Evolutionary conservation across 2,797 vertebrate genomes (phyloP), one percentile per base, ranked within the genome.

Genomic region (Leptatherina wallacei): DNA sequence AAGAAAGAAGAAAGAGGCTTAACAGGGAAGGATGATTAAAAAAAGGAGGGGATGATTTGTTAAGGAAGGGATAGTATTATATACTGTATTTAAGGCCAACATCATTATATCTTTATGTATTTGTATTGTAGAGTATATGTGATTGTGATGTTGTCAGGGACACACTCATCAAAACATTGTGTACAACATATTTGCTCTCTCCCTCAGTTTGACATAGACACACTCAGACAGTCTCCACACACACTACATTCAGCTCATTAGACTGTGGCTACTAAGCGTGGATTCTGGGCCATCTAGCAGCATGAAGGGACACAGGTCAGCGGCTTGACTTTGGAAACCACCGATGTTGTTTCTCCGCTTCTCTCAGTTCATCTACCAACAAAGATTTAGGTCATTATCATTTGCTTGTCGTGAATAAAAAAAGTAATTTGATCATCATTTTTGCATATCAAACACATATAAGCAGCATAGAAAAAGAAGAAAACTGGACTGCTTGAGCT

Each of bases 321-420:
- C 27, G 73, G 61, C 79, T 85, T 82, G 84, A 88, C 89, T 83
- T 91, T 90, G 86, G 54, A 75, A 79, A 62, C 35, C 55, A 51
- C 47, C 32, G 73, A 73, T 14, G 66, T 30, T 75, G 67, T 51
- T 63, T 18, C 24, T 20, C 24, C 30, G 66, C 63, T 32, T 36
- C 42, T 68, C 14, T 1, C 11, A 51, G 47, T 27, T 49, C 1
- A 3, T 18, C 18, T 5, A 63, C 65, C n/a, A 60, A 30, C 32
- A 57, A 58, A 30, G n/a, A 6, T 0, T 8, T 16, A 32, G 56
- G n/a, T 59, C 0, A 73, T 69, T 64, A 64, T 14, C 40, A 67
- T 52, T n/a, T 6, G 27, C 54, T 66, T 51, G n/a, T 27, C 14
- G 2, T 49, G n/a, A 10, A 49, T 7, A 20, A 47, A 20, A 20